Conservation (phyloP, 1,140 invertebrate genomes). For the Aethina tumida region DNA sequence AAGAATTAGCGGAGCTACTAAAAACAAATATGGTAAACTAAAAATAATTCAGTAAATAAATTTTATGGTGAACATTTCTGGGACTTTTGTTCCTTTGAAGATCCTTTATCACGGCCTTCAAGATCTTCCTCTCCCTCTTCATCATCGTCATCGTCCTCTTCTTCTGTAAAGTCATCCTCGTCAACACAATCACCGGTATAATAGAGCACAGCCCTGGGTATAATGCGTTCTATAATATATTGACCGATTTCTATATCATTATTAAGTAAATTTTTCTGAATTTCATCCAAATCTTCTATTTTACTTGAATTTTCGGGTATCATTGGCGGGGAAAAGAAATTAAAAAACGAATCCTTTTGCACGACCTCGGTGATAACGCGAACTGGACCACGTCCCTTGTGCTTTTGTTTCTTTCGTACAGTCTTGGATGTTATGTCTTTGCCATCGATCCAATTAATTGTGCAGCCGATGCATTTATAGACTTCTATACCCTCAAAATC, state of each 20-base stretch:
- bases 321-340: constrained; percentile 88
- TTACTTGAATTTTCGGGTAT: constrained; percentile 49
- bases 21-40: no score
- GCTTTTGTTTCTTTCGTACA: constrained; percentile 96
- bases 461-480: constrained; percentile 74
- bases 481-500: constrained; percentile 96
- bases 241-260: constrained; percentile 95
- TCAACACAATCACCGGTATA: constrained; percentile 81
- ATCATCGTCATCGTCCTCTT: constrained; percentile 48
- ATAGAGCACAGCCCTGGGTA: constrained; percentile 86
- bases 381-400: constrained; percentile 84
- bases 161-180: constrained; percentile 62
- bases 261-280: constrained; percentile 61
- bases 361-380: constrained; percentile 90
- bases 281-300: constrained; percentile 59
- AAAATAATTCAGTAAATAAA: no score
- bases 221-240: constrained; percentile 84
- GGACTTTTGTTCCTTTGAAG: no score
- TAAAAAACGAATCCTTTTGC: constrained; percentile 92
- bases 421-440: constrained; percentile 95
- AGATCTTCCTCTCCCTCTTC: constrained; percentile 34
- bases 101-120: no score
- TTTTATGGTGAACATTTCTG: no score
- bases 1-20: no score
- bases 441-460: constrained; percentile 42